Percentiles rank a stretch among this genome's conserved stretches.
Conservation (phyloP, 2,888 invertebrate genomes). For the Nomada fucata region DNA sequence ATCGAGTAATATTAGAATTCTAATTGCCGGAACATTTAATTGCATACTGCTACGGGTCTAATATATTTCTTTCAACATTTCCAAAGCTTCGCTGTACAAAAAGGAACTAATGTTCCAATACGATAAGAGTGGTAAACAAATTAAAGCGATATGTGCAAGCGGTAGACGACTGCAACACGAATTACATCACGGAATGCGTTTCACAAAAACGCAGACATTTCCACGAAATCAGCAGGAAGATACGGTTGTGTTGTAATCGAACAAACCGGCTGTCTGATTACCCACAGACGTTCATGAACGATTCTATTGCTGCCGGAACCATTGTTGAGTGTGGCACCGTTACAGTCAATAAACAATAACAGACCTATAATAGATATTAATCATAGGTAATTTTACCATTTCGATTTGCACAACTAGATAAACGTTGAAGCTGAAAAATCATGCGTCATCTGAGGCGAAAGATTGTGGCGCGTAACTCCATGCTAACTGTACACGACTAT, state of each 20-base stretch:
- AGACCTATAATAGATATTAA: background rate
- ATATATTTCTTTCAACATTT: background rate
- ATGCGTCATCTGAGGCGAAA: slow-evolving; percentile 18
- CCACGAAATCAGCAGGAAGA: background rate
- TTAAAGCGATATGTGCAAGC: slow-evolving; percentile 7
- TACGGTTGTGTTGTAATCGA: background rate
- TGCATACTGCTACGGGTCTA: too few species aligned
- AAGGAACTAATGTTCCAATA: background rate
- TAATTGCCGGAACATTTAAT: background rate
- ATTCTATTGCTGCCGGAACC: too few species aligned
- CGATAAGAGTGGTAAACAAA: slow-evolving; percentile 40
- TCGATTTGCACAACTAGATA: slow-evolving; percentile 22
- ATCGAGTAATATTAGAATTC: background rate
- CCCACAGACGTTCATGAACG: background rate
- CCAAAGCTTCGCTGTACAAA: background rate
- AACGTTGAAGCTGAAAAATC: slow-evolving; percentile 15
- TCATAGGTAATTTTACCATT: slow-evolving; percentile 32
- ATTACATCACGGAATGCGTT: slow-evolving; percentile 17
- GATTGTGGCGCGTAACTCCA: background rate
- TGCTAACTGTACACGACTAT: background rate
- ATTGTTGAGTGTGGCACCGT: background rate
- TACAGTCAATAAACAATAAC: background rate
- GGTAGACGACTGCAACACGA: background rate
- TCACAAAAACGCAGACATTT: background rate
- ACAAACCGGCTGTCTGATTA: background rate